Conservation (phyloP, 2,797 vertebrate genomes). For the Hoplostethus atlanticus region DNA sequence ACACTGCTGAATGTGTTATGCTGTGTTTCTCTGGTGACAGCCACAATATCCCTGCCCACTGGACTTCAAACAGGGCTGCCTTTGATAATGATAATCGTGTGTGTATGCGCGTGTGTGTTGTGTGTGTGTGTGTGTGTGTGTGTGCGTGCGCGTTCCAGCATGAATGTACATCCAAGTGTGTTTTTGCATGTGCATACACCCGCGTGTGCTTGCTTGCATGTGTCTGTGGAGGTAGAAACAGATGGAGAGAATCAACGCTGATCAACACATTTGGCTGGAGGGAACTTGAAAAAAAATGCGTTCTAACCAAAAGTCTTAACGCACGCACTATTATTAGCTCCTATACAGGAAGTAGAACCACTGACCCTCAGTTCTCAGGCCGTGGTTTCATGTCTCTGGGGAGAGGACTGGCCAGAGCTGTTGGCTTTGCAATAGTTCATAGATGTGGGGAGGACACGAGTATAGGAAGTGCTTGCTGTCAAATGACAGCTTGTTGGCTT, state of each 20-base stretch:
- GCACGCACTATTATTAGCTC: conserved; percentile 75
- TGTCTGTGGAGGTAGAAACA: conserved; percentile 26
- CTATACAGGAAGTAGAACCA: conserved; percentile 79
- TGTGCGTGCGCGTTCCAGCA: neutral
- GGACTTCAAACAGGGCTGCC: conserved; percentile 67
- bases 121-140: conserved; percentile 5
- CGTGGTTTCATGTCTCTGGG: conserved; percentile 64
- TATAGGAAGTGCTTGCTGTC: no score
- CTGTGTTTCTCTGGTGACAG: conserved; percentile 74
- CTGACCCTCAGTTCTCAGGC: conserved; percentile 69
- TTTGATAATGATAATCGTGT: conserved; percentile 55
- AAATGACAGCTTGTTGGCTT: no score
- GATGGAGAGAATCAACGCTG: conserved; percentile 38
- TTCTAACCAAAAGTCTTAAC: conserved; percentile 55
- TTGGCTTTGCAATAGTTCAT: neutral
- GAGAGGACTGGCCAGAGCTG: conserved; percentile 29
- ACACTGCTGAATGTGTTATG: conserved; percentile 67
- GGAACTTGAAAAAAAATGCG: conserved; percentile 29
- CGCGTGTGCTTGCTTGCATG: neutral
- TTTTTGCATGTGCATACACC: no score
- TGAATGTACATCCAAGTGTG: conserved; percentile 5
- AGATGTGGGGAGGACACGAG: no score
- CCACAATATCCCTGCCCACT: conserved; percentile 60
- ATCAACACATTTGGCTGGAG: conserved; percentile 15
- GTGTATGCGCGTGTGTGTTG: conserved; percentile 16